Evolutionary conservation across 2,888 invertebrate species (phyloP), one percentile per base, ranked within the genome.

Genomic region (Drosophila picticornis): DNA sequence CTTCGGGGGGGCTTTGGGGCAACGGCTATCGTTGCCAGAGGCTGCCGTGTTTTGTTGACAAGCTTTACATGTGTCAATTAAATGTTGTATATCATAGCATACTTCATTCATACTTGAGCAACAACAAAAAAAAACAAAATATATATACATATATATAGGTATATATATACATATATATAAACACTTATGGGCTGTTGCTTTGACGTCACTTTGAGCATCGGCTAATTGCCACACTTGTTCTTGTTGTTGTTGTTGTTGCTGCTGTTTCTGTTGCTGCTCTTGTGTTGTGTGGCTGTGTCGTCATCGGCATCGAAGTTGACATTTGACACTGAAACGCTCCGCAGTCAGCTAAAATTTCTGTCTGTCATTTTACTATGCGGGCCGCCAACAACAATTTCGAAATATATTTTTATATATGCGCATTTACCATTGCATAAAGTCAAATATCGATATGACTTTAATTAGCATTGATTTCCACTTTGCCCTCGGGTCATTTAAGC

Each of bases 391-490:
- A 72, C 63, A 67, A 67, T 71, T 75, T 86, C 84, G 61, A 75
- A 74, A 77, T 34, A 36, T 32, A 52, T 32, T 55, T 61, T 34
- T 31, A 46, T 34, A n/a, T 16, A 29, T 11, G 22, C 1, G 22
- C 22, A 43, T 43, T 31, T 19, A 22, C 5, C 40, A 43, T 38
- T 36, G 53, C 43, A 65, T 58, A 56, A 63, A 72, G 70, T 75
- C 68, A 71, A 76, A 69, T 75, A 81, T 79, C 73, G 59, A 63
- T 72, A 73, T 61, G 82, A 60, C 68, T 86, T 75, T 83, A 88
- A 86, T 88, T 85, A 84, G 81, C 88, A 86, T 88, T 85, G 86
- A 88, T 88, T 86, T 86, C 72, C 75, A 83, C 85, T 85, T 66
- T 71, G 82, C 63, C 68, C 87, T 61, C 63, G 52, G 74, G 71